phyloP scores from a whole-genome alignment of 2,797 vertebrate species.

The Sternarchorhynchus goeldii region DNA sequence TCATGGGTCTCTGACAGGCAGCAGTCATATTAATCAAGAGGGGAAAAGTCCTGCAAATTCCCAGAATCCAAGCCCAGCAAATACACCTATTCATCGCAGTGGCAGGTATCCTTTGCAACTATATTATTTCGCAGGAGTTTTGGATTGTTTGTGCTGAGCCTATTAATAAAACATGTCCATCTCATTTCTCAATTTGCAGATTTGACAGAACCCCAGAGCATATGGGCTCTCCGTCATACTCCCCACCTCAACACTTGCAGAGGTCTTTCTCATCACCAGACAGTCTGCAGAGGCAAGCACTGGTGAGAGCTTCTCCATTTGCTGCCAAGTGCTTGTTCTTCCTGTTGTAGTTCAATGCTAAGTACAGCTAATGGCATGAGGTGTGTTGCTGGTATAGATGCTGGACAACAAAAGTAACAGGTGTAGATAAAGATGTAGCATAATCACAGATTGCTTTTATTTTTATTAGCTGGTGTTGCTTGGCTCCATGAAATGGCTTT shows the following conservation, averaged over 20 bases:
- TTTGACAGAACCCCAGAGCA: slow-evolving; percentile 65
- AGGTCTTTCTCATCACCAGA: slow-evolving; percentile 78
- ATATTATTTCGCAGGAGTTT: too few relatives aligned
- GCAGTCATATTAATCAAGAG: slow-evolving; percentile 70
- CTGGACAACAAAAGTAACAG: too few relatives aligned
- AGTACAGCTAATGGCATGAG: too few relatives aligned
- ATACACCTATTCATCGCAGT: slow-evolving; percentile 71
- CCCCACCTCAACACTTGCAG: slow-evolving; percentile 67
- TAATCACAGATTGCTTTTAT: too few relatives aligned
- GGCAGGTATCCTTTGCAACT: slow-evolving; percentile 66
- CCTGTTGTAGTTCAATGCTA: too few relatives aligned
- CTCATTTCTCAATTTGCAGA: slow-evolving; percentile 42
- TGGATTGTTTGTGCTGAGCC: neutral
- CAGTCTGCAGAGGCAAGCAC: slow-evolving; percentile 82
- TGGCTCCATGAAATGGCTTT: too few relatives aligned
- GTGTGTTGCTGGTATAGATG: too few relatives aligned
- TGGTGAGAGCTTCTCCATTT: slow-evolving; percentile 70
- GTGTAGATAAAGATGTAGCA: too few relatives aligned
- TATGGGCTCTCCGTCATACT: slow-evolving; percentile 58
- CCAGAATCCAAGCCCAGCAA: slow-evolving; percentile 70
- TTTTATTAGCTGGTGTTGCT: too few relatives aligned
- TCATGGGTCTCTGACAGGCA: slow-evolving; percentile 63
- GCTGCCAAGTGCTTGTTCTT: neutral
- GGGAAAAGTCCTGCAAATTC: slow-evolving; percentile 68
- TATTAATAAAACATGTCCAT: too few relatives aligned